Base-by-base conservation (phyloP, 2,797 vertebrate genomes). In the Tamandua tetradactyla region DNA sequence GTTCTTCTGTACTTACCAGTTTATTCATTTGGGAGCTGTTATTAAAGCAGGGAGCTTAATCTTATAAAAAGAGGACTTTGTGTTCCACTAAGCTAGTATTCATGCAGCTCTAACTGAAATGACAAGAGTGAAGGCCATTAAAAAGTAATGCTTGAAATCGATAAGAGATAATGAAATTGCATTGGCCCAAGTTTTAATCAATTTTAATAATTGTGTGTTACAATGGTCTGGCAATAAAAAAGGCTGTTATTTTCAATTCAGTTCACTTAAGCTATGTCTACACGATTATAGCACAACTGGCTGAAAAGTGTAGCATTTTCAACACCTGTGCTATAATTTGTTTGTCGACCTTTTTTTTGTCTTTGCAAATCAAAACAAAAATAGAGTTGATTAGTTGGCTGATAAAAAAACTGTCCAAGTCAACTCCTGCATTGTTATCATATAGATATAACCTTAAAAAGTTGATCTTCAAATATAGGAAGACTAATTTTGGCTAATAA, bases 151-250 rank as follows among this genome's bases (percentile, higher is more conserved):
- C 97, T 90, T 96, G 61, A 57, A 96, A 98, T 98, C 37, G 87
- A 98, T 98, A 96, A 87, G 91, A 93, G 96, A 97, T 98, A 98
- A 98, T 97, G 97, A 97, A 98, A 98, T 98, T 98, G 97, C 98
- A 98, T 97, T 96, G 95, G 93, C 91, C 95, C 96, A 97, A 98
- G 97, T 98, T 98, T 97, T 97, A 98, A 98, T 99, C 98, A 98
- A 98, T 98, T 98, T 98, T 98, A 98, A 98, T 98, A 98, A 98
- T 93, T 68, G 87, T 95, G 78, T 95, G 97, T 97, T 98, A 95
- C 97, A 96, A 94, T 96, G 94, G 88, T 84, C 96, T 98, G 98
- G 94, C 84, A 89, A 98, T 98, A 97, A 97, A 97, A 47, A 97
- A 97, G 94, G 59, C 87, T 97, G 95, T 92, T 98, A 89, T 95